Base-by-base conservation (phyloP, 2,113 vertebrate species). In the Oryzias woworae region DNA sequence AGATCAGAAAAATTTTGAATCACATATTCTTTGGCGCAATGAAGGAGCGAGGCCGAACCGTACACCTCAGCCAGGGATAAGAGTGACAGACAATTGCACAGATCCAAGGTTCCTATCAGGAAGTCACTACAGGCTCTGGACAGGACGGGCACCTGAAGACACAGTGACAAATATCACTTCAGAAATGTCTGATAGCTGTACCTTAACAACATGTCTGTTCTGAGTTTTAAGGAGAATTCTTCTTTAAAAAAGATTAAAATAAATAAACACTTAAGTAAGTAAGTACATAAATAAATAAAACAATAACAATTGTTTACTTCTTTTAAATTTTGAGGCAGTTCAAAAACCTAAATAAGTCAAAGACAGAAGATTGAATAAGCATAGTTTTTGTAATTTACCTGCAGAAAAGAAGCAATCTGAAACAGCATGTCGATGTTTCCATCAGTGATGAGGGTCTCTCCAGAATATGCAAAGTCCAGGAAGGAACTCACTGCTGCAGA, bases 391-490 rank as follows among this genome's bases (percentile, higher is more conserved):
- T 15, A 12, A 42, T 47, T 65, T 78, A 91, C 91, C 91, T 99
- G 97, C 77, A 99, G 92, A 87, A 97, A 99, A 18, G 97, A 96
- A 0, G 96, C 93, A n/a, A 98, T 85, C 65, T 99, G 96, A 77
- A 98, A 98, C 75, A 98, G 88, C 94, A 95, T 94, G 85, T 98
- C 95, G 65, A 98, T 93, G 7, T 98, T 99, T 69, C 93, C 91
- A 48, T 95, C 93, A 31, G 93, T 95, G 90, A 98, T 95, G 78
- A 96, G 92, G n/a, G 90, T 84, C 82, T 94, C 93, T 69, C 97
- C 97, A 7, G 94, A 94, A 71, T 99, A 99, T 59, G 96, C 96
- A 20, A 97, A 99, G 90, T 99, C 96, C 75, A 99, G 91, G 85
- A 99, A 99, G 49, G 92, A 91, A 78, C 80, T 90, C 59, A 98